These are phyloP conservation scores for Paratrypauchen microcephalus DNA, from an alignment of 2,797 vertebrate genomes.

Conservation along the genomic window DNA sequence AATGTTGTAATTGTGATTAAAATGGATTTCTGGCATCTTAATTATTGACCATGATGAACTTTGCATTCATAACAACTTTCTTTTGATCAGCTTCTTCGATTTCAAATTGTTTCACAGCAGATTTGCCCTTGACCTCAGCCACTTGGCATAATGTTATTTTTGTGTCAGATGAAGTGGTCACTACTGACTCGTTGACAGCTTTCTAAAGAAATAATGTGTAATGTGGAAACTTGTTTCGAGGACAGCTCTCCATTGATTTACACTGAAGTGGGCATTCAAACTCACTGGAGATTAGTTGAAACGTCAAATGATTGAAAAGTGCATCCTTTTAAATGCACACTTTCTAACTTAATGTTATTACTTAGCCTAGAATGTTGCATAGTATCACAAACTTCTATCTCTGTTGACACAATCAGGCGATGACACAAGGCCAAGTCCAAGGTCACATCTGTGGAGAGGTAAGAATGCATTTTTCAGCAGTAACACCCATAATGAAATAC, in stretches of 20 bases:
- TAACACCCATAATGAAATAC: too few relatives aligned
- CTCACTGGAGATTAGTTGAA: constrained; percentile 23
- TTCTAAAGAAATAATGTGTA: constrained; percentile 4
- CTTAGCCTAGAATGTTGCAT: too few relatives aligned
- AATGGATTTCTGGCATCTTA: too few relatives aligned
- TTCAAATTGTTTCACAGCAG: background rate
- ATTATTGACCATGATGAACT: too few relatives aligned
- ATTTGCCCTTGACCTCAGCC: background rate
- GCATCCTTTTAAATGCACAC: constrained; percentile 9
- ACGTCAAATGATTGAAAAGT: constrained; percentile 27
- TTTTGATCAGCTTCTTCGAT: background rate
- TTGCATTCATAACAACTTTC: too few relatives aligned
- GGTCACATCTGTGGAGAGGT: too few relatives aligned
- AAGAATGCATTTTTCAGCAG: too few relatives aligned
- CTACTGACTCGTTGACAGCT: background rate
- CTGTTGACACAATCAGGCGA: too few relatives aligned
- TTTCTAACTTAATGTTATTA: background rate
- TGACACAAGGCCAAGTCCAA: too few relatives aligned
- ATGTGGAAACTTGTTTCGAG: constrained; percentile 9
- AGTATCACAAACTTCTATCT: too few relatives aligned
- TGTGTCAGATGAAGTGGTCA: background rate
- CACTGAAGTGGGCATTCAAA: too few relatives aligned
- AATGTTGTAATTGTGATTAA: too few relatives aligned
- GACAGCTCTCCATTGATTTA: background rate
- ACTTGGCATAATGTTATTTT: background rate